Percentiles rank a stretch among this genome's conserved stretches.
Conservation (phyloP, 2,797 vertebrate species). For the Macrochelys suwanniensis region DNA sequence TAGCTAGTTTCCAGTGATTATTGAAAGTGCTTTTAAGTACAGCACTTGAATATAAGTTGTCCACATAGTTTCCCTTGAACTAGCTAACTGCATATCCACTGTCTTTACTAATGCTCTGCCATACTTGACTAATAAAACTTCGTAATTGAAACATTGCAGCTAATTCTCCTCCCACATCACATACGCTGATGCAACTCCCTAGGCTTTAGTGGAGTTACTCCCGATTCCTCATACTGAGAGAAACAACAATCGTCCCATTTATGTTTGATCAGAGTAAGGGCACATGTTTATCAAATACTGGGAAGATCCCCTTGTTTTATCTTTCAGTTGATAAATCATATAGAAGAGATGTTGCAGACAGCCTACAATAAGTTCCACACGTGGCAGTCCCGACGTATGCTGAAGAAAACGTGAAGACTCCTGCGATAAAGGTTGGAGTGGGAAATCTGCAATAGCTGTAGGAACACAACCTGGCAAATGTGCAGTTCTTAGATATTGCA, state of each 20-base stretch:
- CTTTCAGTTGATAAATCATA: constrained; percentile 92
- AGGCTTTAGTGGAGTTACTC: background rate
- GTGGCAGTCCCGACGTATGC: constrained; percentile 96
- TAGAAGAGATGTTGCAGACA: constrained; percentile 97
- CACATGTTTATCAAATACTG: background rate
- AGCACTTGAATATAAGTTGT: background rate
- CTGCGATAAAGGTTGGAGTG: constrained; percentile 61
- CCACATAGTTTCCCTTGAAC: background rate
- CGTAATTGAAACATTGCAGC: background rate
- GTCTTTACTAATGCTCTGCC: background rate
- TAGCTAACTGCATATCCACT: background rate
- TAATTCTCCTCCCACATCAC: background rate
- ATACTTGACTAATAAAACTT: background rate
- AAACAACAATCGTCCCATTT: background rate
- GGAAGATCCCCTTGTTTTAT: background rate
- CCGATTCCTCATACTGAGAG: rapidly evolving
- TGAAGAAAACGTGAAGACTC: constrained; percentile 94
- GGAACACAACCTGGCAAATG: constrained; percentile 77
- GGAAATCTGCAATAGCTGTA: constrained; percentile 76
- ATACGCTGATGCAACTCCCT: background rate
- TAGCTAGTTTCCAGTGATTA: background rate
- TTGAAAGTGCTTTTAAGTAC: background rate
- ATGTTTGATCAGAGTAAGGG: background rate
- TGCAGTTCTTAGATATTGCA: constrained; percentile 74
- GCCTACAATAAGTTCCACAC: constrained; percentile 97